These are phyloP conservation scores for Strix occidentalis DNA, from an alignment of 2,797 vertebrate genomes.

Conservation along the genomic window DNA sequence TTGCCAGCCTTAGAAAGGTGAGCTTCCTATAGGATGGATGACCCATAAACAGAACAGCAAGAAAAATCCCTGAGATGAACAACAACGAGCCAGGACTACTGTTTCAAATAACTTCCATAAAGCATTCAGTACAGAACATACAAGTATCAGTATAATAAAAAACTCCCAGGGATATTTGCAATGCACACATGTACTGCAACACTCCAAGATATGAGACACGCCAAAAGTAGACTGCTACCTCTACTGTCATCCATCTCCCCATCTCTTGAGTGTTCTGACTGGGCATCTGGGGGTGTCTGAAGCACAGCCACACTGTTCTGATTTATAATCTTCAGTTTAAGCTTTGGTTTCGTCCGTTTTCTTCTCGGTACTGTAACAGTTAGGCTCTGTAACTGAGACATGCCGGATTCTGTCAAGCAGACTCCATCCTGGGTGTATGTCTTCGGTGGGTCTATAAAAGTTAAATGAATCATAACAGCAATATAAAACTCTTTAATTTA, in stretches of 20 bases:
- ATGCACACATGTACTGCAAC: neutral
- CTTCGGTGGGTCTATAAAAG: slow-evolving; percentile 87
- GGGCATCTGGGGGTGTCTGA: slow-evolving; percentile 90
- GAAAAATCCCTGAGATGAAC: neutral
- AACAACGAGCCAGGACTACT: neutral
- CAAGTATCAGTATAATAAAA: neutral
- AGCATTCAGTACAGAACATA: neutral
- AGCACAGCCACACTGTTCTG: slow-evolving; percentile 98
- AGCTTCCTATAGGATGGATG: neutral
- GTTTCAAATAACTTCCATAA: neutral
- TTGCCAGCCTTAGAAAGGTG: neutral
- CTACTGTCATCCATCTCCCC: slow-evolving; percentile 92
- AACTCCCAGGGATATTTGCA: neutral
- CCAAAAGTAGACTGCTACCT: slow-evolving; percentile 79
- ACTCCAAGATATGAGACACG: neutral
- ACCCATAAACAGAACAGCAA: neutral
- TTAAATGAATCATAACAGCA: slow-evolving; percentile 57
- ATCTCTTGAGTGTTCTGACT: slow-evolving; percentile 90
- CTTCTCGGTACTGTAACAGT: slow-evolving; percentile 89
- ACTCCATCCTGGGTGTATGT: slow-evolving; percentile 99
- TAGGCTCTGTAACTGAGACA: slow-evolving; percentile 96
- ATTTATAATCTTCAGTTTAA: slow-evolving; percentile 98
- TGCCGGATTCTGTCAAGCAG: slow-evolving; percentile 95
- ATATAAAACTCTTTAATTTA: slow-evolving; percentile 43
- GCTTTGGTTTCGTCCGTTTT: slow-evolving; percentile 93